Conservation (phyloP, 2,797 vertebrate genomes). For the Lagodon rhomboides region DNA sequence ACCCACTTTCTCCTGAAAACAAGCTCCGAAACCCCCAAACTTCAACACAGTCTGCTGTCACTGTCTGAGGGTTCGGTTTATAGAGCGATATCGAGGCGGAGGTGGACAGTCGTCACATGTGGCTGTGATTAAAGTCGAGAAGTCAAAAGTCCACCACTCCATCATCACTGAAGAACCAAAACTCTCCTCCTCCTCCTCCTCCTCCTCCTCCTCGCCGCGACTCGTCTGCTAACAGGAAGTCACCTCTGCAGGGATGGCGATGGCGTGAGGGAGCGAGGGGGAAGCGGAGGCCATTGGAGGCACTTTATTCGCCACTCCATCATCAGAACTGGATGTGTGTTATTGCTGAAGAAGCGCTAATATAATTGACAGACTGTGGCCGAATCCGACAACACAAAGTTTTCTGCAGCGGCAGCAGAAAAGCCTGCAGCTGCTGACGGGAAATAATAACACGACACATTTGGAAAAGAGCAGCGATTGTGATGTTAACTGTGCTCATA, state of each 20-base stretch:
- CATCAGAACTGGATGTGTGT: constrained; percentile 45
- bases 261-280: background rate
- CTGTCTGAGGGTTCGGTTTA: no score
- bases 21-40: no score
- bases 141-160: no score
- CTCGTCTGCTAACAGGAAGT: constrained; percentile 1
- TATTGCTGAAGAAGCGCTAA: constrained; percentile 57
- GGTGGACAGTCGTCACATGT: no score
- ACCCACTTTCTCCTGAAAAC: no score
- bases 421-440: constrained; percentile 1
- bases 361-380: constrained; percentile 45
- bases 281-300: background rate
- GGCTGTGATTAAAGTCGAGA: no score
- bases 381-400: constrained; percentile 29
- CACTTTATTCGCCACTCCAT: constrained; percentile 47
- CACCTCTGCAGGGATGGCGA: background rate
- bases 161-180: background rate
- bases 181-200: no score
- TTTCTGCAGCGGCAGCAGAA: constrained; percentile 48
- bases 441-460: constrained; percentile 3
- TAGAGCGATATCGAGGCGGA: no score
- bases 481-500: background rate
- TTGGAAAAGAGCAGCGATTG: background rate
- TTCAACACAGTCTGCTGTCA: no score
- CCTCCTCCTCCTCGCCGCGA: background rate